phyloP scores from a whole-genome alignment of 2,888 invertebrate species.

The Mallateleia sp. region DNA sequence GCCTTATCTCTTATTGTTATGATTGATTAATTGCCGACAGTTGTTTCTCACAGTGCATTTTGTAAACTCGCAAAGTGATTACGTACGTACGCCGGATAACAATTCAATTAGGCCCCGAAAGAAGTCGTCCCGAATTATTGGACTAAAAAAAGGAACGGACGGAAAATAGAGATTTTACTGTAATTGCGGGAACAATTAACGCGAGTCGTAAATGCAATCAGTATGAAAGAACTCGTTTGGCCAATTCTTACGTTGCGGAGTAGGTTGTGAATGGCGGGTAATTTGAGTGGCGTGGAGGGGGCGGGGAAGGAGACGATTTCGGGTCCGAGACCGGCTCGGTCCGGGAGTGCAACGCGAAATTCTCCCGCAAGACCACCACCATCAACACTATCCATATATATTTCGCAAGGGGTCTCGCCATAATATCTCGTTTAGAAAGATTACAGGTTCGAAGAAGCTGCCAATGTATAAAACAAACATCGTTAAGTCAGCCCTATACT shows the following conservation, averaged over 20 bases:
- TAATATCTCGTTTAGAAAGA: conserved; percentile 90
- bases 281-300: conserved; percentile 68
- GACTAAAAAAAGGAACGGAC: conserved; percentile 31
- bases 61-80: neutral
- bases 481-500: conserved; percentile 89
- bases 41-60: conserved; percentile 39
- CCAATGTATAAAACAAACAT: conserved; percentile 90
- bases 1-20: conserved; percentile 54
- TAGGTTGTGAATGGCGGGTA: conserved; percentile 76
- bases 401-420: conserved; percentile 78
- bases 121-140: conserved; percentile 32
- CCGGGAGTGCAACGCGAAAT: conserved; percentile 62
- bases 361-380: conserved; percentile 71
- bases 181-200: conserved; percentile 71
- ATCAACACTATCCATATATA: conserved; percentile 64
- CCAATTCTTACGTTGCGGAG: conserved; percentile 44
- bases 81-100: conserved; percentile 35
- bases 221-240: conserved; percentile 58
- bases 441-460: conserved; percentile 90
- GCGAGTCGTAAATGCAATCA: conserved; percentile 66
- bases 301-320: conserved; percentile 67
- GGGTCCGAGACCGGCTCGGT: conserved; percentile 50
- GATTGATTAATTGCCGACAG: conserved; percentile 62
- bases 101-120: conserved; percentile 47
- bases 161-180: conserved; percentile 43